Percentiles rank a stretch among this genome's conserved stretches.
Conservation (phyloP, 2,797 vertebrate species). For the Acanthurus lineatus region DNA sequence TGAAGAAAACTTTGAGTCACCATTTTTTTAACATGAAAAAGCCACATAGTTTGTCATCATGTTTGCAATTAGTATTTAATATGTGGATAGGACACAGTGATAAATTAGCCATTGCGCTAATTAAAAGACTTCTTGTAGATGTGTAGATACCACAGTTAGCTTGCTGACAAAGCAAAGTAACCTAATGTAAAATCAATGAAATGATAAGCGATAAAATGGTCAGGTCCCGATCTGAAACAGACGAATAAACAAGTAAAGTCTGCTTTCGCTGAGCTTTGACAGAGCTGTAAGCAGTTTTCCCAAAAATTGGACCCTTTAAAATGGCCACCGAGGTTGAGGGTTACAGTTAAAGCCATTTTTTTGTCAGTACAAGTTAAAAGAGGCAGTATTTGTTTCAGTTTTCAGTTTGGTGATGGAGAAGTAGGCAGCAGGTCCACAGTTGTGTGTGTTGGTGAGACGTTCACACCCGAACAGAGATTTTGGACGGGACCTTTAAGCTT, state of each 20-base stretch:
- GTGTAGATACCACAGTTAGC: too few relatives aligned
- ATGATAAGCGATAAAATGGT: neutral
- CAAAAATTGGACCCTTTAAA: neutral
- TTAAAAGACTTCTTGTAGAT: too few relatives aligned
- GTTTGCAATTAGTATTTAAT: neutral
- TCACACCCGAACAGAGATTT: slow-evolving; percentile 21
- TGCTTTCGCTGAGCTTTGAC: neutral
- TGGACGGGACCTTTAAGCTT: slow-evolving; percentile 52
- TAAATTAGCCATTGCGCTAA: too few relatives aligned
- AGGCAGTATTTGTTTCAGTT: neutral
- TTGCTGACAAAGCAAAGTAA: too few relatives aligned
- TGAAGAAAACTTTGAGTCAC: neutral
- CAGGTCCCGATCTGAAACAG: neutral
- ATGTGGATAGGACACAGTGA: neutral
- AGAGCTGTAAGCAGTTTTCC: neutral
- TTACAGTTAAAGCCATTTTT: neutral
- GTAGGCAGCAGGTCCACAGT: neutral
- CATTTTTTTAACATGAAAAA: neutral
- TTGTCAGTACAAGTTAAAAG: neutral
- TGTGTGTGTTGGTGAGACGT: slow-evolving; percentile 6
- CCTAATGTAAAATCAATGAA: neutral
- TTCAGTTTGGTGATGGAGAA: neutral
- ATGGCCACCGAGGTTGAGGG: neutral
- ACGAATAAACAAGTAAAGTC: too few relatives aligned
- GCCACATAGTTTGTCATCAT: neutral